phyloP scores from a whole-genome alignment of 2,797 vertebrate species.

The Morus bassanus region DNA sequence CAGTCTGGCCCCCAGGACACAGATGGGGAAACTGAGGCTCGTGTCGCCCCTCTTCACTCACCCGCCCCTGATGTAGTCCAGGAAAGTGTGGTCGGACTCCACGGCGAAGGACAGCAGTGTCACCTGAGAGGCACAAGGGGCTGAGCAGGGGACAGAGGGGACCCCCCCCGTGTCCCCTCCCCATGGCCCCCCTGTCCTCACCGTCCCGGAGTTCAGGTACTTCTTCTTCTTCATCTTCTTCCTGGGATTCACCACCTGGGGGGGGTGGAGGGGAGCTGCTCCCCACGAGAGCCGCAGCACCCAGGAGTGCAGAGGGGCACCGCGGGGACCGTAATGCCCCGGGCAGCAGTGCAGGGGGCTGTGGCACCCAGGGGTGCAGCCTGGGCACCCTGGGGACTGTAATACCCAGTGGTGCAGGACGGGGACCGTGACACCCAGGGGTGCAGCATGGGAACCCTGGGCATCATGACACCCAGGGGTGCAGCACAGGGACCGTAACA shows the following conservation, averaged over 20 bases:
- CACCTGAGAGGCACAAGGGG: conserved; percentile 76
- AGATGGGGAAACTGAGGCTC: background rate
- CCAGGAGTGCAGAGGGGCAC: background rate
- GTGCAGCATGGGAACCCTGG: no score
- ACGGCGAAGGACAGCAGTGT: conserved; percentile 92
- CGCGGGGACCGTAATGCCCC: no score
- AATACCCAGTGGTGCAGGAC: no score
- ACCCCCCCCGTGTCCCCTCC: background rate
- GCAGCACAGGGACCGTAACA: background rate
- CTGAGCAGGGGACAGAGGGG: background rate
- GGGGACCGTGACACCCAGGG: background rate
- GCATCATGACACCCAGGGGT: background rate
- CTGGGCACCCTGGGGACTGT: no score
- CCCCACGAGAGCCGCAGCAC: background rate
- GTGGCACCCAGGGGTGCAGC: no score
- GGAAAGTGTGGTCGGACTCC: conserved; percentile 93
- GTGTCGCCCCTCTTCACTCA: conserved; percentile 62
- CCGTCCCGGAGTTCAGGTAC: conserved; percentile 93
- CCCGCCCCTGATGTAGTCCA: conserved; percentile 98
- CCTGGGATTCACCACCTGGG: background rate
- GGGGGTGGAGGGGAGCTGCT: background rate
- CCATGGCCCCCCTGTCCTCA: conserved; percentile 61
- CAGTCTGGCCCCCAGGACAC: background rate
- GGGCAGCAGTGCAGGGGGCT: no score
- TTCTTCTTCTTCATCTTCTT: conserved; percentile 79